Conservation (phyloP, 2,797 vertebrate species). For the Natrix natrix region DNA sequence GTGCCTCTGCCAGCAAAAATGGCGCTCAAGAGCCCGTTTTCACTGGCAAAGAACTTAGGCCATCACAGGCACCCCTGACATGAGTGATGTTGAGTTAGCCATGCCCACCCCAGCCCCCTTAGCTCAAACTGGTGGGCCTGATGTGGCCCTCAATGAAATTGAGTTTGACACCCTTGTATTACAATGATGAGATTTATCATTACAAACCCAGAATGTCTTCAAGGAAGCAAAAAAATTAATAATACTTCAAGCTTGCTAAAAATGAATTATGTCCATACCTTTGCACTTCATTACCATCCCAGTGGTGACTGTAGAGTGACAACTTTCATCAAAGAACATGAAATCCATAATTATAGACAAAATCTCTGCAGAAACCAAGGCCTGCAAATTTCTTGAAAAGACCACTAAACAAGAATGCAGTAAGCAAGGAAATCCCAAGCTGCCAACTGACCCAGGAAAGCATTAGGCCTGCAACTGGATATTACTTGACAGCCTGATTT, state of each 20-base stretch:
- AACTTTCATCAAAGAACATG: not conserved
- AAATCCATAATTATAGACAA: not conserved
- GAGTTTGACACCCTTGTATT: not conserved
- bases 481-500: not conserved
- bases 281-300: not conserved
- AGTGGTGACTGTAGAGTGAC: not conserved
- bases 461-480: too few relatives aligned
- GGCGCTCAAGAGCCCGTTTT: too few relatives aligned
- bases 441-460: not conserved
- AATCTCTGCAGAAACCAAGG: not conserved
- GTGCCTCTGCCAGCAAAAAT: too few relatives aligned
- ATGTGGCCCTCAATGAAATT: too few relatives aligned
- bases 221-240: not conserved
- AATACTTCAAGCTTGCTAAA: not conserved
- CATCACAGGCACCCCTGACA: too few relatives aligned
- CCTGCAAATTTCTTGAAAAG: not conserved
- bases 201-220: not conserved
- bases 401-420: not conserved
- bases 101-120: too few relatives aligned
- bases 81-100: too few relatives aligned
- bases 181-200: not conserved
- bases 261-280: not conserved
- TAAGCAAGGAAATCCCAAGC: not conserved
- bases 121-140: too few relatives aligned
- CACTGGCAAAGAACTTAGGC: too few relatives aligned